Base-by-base conservation (phyloP, 2,113 vertebrate genomes). In the Cebus imitator region DNA sequence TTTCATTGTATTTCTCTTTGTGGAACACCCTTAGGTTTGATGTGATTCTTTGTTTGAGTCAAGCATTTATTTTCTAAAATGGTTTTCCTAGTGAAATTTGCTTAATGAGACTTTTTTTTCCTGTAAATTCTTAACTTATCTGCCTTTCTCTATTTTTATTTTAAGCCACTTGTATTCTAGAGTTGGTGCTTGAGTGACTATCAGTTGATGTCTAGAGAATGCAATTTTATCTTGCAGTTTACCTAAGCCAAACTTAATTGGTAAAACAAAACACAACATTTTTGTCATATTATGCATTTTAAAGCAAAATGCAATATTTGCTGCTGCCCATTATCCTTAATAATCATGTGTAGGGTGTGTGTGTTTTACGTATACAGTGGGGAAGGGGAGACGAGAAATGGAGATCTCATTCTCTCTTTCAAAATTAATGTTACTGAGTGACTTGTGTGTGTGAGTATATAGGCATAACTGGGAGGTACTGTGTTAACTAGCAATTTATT, bases 91-190 rank as follows among this genome's bases (percentile, higher is more conserved):
- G 50, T 58, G 68, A 76, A 91, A 75, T 94, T 87, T 82, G 64
- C 57, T 82, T 23, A 43, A 52, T 27, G 48, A 80, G 64, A 64
- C 10, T 1, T 58, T 80, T 87, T 85, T 88, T 50, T 25, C 21
- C 17, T 20, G 25, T 64, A n/a, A 87, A 79, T 48, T 87, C 40
- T 79, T 91, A 40, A 78, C n/a, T 70, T 50, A 40, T 0, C 35
- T 78, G 18, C n/a, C 83, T 87, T 66, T 87, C 13, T 93, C 43
- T 37, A 4, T 92, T 95, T 97, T 85, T 92, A 55, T 85, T 72
- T 95, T 90, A 87, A 91, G 50, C 3, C 16, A 16, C 40, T 32
- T 75, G 2, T 92, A 43, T 75, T 92, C 40, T 92, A 92, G 18
- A 94, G 25, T 79, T 92, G 6, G 2, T 75, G 32, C 50, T 13